Evolutionary conservation across 2,888 invertebrate species (phyloP), one percentile per base, ranked within the genome.

Genomic region (Limenitis camilla): DNA sequence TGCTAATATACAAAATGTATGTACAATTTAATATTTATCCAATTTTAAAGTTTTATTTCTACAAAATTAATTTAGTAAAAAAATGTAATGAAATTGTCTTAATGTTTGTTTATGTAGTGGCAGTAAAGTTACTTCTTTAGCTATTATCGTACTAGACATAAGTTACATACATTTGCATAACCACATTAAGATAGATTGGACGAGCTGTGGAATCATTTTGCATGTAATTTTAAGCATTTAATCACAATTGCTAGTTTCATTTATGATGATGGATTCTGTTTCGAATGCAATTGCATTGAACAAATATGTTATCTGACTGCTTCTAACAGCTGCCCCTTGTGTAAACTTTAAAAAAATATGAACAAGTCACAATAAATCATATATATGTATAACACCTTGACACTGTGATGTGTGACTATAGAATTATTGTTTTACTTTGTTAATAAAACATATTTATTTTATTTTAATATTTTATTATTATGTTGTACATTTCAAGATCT

Each of bases 51-150:
- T 40, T 36, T 44, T 0, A 38, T 40, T 27, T 40, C 27, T 53
- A 41, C 36, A 28, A 45, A 45, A 33, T 31, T n/a, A 5, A 10
- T n/a, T n/a, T n/a, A n/a, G n/a, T n/a, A n/a, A n/a, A n/a, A n/a
- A n/a, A n/a, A n/a, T n/a, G n/a, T n/a, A n/a, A n/a, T n/a, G n/a
- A n/a, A 19, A 19, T 46, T 30, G 29, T 43, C 41, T 52, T 4
- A 27, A 49, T 43, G 33, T 56, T 61, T 28, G 41, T 59, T 62
- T 57, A 49, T 48, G 54, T 61, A 60, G 61, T 56, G 47, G 61
- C 63, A 62, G 63, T 61, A 61, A 58, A 49, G 47, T 59, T 47
- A 56, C 58, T 58, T 59, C 53, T 63, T 53, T 56, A 61, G 52
- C 56, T 55, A 55, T 59, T 53, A 61, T 52, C 52, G 11, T 45